Base-by-base conservation (phyloP, 2,888 invertebrate genomes). In the Acrobasis suavella region DNA sequence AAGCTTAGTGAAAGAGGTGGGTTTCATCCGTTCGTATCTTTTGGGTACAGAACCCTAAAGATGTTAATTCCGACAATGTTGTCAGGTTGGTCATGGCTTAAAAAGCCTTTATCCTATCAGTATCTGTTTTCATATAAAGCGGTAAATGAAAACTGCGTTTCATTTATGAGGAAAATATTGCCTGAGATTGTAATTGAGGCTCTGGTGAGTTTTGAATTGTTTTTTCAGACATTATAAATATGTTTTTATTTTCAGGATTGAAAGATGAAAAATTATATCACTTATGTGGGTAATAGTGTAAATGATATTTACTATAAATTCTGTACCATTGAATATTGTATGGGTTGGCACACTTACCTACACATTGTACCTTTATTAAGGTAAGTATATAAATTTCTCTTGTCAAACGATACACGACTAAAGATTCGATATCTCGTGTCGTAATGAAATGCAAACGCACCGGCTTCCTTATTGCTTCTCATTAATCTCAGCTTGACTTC, bases 371-470 rank as follows among this genome's bases (percentile, higher is more conserved):
- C 22, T 3, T 22, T 22, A 22, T 5, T 22, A 3, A 22, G 22
- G 22, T 22, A 22, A 5, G 22, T 22, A 22, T 5, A 22, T 8
- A 32, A 2, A 51, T 3, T 51, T 22, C 17, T 9, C 17, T 7
- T 22, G 32, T 14, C 12, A 17, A 52, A 52, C 12, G 14, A 17
- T 1, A 14, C 5, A 46, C 14, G 22, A 56, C 50, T 60, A 60
- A 62, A 17, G 52, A 52, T 70, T 73, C 69, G 66, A 74, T 72
- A 63, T 65, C 70, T 70, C 64, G 76, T 86, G 32, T n/a, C 12
- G 46, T 46, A 86, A 87, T 86, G 85, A 86, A 86, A 85, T 84
- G 86, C 82, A 86, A 86, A 86, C 85, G 80, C 74, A 71, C 74
- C 71, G 72, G 75, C 73, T 78, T 81, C 81, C 78, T 81, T 75